Evolutionary conservation across 1,140 invertebrate genomes (phyloP).

Genomic region (Macrobrachium rosenbergii): DNA sequence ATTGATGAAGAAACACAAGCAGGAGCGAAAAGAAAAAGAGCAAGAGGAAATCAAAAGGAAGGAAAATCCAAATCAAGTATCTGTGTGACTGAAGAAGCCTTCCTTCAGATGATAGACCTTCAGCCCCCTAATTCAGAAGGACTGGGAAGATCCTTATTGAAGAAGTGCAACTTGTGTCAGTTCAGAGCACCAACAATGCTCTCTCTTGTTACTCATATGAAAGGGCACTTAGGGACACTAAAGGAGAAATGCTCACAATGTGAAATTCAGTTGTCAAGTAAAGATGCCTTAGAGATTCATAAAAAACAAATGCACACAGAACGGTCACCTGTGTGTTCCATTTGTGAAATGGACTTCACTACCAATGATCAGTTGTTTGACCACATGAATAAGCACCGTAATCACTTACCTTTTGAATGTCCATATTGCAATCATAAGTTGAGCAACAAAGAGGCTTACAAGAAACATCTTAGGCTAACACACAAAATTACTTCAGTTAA

Average conservation of each 20-base stretch:
- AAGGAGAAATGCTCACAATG: conserved; percentile 60
- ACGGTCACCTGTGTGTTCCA: conserved; percentile 51
- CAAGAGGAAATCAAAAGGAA: conserved; percentile 43
- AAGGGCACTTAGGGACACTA: conserved; percentile 61
- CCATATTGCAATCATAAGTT: conserved; percentile 53
- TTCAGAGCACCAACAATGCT: conserved; percentile 59
- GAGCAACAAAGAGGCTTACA: conserved; percentile 62
- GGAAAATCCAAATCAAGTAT: conserved; percentile 47
- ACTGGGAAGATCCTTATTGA: conserved; percentile 44
- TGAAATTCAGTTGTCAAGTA: conserved; percentile 56
- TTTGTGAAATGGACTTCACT: conserved; percentile 57
- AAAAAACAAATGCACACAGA: conserved; percentile 54
- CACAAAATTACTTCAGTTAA: conserved; percentile 61
- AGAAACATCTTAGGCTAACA: conserved; percentile 63
- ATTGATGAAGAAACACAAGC: conserved; percentile 9
- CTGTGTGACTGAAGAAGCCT: conserved; percentile 58
- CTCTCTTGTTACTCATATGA: conserved; percentile 59
- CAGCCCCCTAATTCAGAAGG: conserved; percentile 45
- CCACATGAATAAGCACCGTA: conserved; percentile 64
- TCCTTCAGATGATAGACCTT: conserved; percentile 61
- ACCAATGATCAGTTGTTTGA: conserved; percentile 65
- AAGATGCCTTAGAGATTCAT: conserved; percentile 58
- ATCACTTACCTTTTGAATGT: conserved; percentile 60
- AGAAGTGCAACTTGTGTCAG: conserved; percentile 58
- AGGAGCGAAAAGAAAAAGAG: conserved; percentile 35